phyloP scores from a whole-genome alignment of 2,888 invertebrate species.

The Diachrysia chrysitis region DNA sequence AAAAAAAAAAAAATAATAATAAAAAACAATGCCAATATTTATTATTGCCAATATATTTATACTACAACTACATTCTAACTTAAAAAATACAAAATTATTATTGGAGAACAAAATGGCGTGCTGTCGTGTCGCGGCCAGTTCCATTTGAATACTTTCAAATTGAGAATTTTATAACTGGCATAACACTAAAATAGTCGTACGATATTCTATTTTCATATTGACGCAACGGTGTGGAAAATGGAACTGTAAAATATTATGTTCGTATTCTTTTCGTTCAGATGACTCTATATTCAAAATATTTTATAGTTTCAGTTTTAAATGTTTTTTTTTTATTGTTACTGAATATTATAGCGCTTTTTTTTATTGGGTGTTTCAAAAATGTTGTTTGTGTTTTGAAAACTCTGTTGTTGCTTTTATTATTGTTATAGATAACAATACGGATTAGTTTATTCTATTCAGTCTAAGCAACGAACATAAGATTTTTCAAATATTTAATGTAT shows the following conservation, averaged over 20 bases:
- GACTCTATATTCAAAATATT: slow-evolving; percentile 26
- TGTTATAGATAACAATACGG: no score
- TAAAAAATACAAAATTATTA: slow-evolving; percentile 19
- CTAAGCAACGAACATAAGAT: no score
- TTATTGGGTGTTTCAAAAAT: background rate
- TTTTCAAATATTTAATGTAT: no score
- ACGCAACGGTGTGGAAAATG: slow-evolving; percentile 50
- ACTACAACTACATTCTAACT: background rate
- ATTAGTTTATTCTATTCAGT: no score
- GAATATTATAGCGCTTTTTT: background rate
- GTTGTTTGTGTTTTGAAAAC: background rate
- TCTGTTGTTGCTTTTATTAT: background rate
- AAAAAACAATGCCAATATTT: background rate
- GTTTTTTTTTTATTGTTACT: slow-evolving; percentile 24
- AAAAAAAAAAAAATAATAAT: no score
- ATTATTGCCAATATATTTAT: background rate
- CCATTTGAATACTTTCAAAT: slow-evolving; percentile 53
- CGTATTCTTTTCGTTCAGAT: slow-evolving; percentile 24
- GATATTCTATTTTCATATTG: slow-evolving; percentile 53
- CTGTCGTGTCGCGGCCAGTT: slow-evolving; percentile 29
- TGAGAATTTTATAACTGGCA: slow-evolving; percentile 47
- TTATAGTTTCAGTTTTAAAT: slow-evolving; percentile 18
- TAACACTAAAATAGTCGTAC: slow-evolving; percentile 35
- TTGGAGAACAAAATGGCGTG: slow-evolving; percentile 26
- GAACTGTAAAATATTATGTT: slow-evolving; percentile 46